These are phyloP conservation scores for Morinoia aosen DNA, from an alignment of 2,888 invertebrate species.

Conservation along the genomic window DNA sequence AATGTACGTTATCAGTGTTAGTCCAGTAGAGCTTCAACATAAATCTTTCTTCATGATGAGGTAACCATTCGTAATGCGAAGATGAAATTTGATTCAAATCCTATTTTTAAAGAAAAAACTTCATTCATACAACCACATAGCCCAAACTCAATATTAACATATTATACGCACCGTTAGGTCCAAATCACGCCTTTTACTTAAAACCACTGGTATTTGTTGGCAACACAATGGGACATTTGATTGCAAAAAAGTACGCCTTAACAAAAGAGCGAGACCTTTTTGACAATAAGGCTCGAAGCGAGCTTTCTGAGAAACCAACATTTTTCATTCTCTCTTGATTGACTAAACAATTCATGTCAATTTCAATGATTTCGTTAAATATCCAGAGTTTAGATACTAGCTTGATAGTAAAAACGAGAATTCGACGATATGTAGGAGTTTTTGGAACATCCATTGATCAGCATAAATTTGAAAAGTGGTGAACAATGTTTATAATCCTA, in stretches of 20 bases:
- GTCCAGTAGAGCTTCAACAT: background rate
- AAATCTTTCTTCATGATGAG: too few species aligned
- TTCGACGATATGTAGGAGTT: background rate
- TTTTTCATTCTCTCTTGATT: background rate
- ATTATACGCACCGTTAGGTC: background rate
- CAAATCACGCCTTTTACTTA: background rate
- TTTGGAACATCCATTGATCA: background rate
- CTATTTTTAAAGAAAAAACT: background rate
- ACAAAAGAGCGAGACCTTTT: background rate
- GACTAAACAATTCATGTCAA: background rate
- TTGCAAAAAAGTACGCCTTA: background rate
- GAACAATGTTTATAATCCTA: too few species aligned
- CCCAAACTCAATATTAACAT: background rate
- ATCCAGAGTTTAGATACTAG: background rate
- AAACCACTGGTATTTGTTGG: background rate
- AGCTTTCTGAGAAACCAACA: background rate
- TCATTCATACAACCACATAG: background rate
- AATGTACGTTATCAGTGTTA: background rate
- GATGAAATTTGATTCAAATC: too few species aligned
- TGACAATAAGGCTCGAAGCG: background rate
- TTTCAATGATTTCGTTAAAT: background rate
- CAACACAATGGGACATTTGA: background rate
- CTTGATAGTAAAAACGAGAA: background rate
- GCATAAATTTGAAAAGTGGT: too few species aligned
- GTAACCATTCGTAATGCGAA: too few species aligned